A percentile compares a stretch with the other conserved stretches of the same genome.
Evolutionary conservation across 2,888 invertebrate species (phyloP).

Genomic region (Lycophotia porphyrea): DNA sequence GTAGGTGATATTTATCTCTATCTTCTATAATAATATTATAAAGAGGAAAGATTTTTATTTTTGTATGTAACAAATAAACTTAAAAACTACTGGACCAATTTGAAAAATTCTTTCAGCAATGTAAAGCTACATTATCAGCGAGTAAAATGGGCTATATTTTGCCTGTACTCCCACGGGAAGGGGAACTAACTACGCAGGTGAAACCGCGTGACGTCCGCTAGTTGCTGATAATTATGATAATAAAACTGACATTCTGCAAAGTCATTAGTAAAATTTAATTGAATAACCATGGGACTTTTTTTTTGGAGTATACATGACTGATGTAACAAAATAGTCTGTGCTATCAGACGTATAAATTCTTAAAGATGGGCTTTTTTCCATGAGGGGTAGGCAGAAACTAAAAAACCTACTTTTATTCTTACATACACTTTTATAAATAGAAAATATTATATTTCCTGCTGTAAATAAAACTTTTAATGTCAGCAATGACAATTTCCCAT

Average conservation of each 20-base stretch:
- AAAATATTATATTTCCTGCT: not conserved
- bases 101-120: no score
- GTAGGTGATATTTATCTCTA: not conserved
- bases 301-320: not conserved
- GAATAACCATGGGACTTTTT: conserved; percentile 8
- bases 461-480: not conserved
- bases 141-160: no score
- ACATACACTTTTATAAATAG: not conserved
- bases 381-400: no score
- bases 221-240: conserved; percentile 13
- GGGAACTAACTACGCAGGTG: no score
- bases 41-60: no score
- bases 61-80: no score
- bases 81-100: no score
- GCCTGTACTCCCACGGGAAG: no score
- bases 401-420: not conserved
- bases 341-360: not conserved
- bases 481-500: no score
- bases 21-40: no score
- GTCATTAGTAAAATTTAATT: conserved; percentile 1
- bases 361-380: not conserved
- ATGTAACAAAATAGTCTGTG: not conserved
- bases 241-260: not conserved
- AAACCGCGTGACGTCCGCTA: no score
- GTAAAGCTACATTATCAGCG: no score